Base-by-base conservation (phyloP, 2,888 invertebrate species). In the Iphiclides podalirius region DNA sequence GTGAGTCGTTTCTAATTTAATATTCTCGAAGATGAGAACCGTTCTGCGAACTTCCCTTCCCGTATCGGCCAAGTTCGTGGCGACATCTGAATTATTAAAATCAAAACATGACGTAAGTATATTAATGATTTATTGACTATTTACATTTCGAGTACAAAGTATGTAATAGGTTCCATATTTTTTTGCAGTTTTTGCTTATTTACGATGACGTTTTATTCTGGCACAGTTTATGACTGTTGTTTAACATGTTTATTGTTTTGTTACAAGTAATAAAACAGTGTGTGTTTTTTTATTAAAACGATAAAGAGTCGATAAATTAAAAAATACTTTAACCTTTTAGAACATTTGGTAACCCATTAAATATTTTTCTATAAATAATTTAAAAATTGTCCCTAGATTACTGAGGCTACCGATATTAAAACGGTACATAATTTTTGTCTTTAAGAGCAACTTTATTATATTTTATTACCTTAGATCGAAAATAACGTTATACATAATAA, bases 21-120 rank as follows among this genome's bases (percentile, higher is more conserved):
- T 83, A 84, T 82, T 82, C 81, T 66, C 69, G 70, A 67, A 71
- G 75, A 79, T 72, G 75, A 74, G 70, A 77, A 76, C 78, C 75
- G 58, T 42, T 37, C 16, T 31, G 68, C 75, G 74, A 70, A 59
- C 72, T 77, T 71, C 67, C 66, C 67, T 63, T 69, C 64, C 60
- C 73, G 49, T 74, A 77, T 75, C 69, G 71, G 71, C 62, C 54
- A 49, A 49, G 12, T 49, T 49, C 34, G 40, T 45, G 31, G 13
- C 44, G 38, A 3, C 15, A 11, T 39, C 17, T 44, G 49, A 49
- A 43, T 49, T 44, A 44, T 49, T 44, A 39, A 43, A 44, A 38
- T 26, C 35, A 26, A 12, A 37, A 20, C 23, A 15, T 48, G 34
- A 37, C 36, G 4, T 12, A 20, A 31, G 31, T 31, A 11, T 8